Evolutionary conservation across 2,797 vertebrate genomes (phyloP).

Genomic region (Diglossa cyanea): DNA sequence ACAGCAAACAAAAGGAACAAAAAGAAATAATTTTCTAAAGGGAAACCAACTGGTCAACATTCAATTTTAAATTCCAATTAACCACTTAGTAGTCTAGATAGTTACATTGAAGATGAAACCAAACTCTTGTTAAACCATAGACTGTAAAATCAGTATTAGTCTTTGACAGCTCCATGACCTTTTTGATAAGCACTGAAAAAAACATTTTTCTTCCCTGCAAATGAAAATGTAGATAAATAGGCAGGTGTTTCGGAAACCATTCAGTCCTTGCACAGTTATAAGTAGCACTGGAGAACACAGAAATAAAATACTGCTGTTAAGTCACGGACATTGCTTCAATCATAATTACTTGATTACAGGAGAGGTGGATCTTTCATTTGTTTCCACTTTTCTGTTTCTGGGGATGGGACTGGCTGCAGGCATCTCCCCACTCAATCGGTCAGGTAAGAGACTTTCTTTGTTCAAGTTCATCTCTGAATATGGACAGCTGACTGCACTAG

Average conservation of each 20-base stretch:
- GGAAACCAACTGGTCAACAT: slow-evolving; percentile 1
- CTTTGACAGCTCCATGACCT: background rate
- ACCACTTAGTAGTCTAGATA: background rate
- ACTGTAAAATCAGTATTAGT: background rate
- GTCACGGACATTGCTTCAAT: background rate
- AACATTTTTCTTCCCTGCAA: background rate
- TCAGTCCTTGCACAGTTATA: background rate
- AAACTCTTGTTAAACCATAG: background rate
- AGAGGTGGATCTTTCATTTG: slow-evolving; percentile 67
- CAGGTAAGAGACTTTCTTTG: slow-evolving; percentile 81
- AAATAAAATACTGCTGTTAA: background rate
- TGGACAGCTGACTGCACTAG: slow-evolving; percentile 81
- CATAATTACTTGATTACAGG: slow-evolving; percentile 76
- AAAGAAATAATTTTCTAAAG: background rate
- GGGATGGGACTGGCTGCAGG: slow-evolving; percentile 69
- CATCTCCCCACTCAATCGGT: slow-evolving; percentile 82
- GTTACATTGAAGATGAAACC: background rate
- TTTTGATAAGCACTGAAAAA: background rate
- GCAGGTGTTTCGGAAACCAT: background rate
- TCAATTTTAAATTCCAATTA: background rate
- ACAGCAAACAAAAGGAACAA: background rate
- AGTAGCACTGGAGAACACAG: background rate
- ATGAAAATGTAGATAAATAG: background rate
- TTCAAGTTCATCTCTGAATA: slow-evolving; percentile 85
- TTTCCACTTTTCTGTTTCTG: slow-evolving; percentile 73